Percentiles rank a stretch among this genome's conserved stretches.
Evolutionary conservation across 2,888 invertebrate species (phyloP).

Genomic region (Eudemis profundana): DNA sequence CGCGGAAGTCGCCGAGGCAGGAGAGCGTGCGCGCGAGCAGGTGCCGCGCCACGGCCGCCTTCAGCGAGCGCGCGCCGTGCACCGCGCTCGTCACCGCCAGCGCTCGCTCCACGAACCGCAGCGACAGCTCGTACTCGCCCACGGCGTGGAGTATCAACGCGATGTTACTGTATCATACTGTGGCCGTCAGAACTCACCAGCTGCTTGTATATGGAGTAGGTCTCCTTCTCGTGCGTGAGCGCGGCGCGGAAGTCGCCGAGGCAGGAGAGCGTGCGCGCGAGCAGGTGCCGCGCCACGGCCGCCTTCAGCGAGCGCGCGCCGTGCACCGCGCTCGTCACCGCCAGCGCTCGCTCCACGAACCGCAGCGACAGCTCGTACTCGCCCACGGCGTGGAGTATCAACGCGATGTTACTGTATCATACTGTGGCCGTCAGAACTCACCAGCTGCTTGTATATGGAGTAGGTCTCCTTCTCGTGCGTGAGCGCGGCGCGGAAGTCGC

Average conservation of each 20-base stretch:
- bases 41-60: slow-evolving; percentile 98
- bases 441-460: slow-evolving; percentile 97
- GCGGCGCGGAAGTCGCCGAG: slow-evolving; percentile 99
- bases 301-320: slow-evolving; percentile 97
- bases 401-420: slow-evolving; percentile 99
- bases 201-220: slow-evolving; percentile 98
- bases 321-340: slow-evolving; percentile 94
- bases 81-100: slow-evolving; percentile 93
- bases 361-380: too few relatives aligned
- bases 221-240: slow-evolving; percentile 98
- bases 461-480: slow-evolving; percentile 99
- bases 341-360: slow-evolving; percentile 97
- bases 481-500: slow-evolving; percentile 98
- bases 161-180: slow-evolving; percentile 99
- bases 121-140: too few relatives aligned
- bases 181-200: too few relatives aligned
- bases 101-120: slow-evolving; percentile 98
- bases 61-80: slow-evolving; percentile 96
- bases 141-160: slow-evolving; percentile 98
- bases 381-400: slow-evolving; percentile 98
- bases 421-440: too few relatives aligned
- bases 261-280: slow-evolving; percentile 98
- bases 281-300: slow-evolving; percentile 97
- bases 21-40: slow-evolving; percentile 98
- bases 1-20: slow-evolving; percentile 98